Base-by-base conservation (phyloP, 2,797 vertebrate species). In the Chanos chanos region DNA sequence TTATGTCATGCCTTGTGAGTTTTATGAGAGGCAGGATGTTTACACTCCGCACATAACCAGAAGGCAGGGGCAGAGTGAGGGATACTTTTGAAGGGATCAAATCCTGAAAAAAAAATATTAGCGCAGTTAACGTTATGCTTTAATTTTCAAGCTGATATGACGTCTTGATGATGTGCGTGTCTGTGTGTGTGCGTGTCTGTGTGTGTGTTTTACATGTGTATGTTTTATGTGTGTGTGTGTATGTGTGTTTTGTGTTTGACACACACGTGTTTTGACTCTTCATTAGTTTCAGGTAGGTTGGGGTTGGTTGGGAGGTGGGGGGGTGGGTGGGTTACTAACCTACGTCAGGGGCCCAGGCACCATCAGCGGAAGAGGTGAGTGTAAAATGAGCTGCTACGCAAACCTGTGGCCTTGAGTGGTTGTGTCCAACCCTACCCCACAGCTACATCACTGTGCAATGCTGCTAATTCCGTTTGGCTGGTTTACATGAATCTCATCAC, bases 361-460 rank as follows among this genome's bases (percentile, higher is more conserved):
- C 66, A 66, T 72, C 67, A 76, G 68, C 73, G 83, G 83, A 85
- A 77, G 77, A 81, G 78, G 62, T 53, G 60, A 69, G 72, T 75
- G 39, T 76, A 81, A 89, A 87, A 86, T 85, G 82, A 88, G 85
- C 73, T 51, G 66, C 81, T 78, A 73, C 74, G 80, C 88, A 83
- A 86, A 79, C 79, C 76, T 61, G 64, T 82, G 85, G 86, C 88
- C 86, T 88, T 89, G 86, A 81, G 80, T 78, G 76, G 61, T 72
- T 74, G 57, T 72, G 82, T 85, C 83, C 83, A 87, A 81, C 85
- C 86, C 83, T 87, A 81, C 85, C 86, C 84, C 73, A 83, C 67
- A 85, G 85, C 87, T 86, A 86, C 80, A 86, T 82, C 87, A 88
- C 87, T 88, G 85, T 87, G 83, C 84, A 80, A 86, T 88, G 86